Evolutionary conservation across 2,888 invertebrate genomes (phyloP).

Genomic region (Fragum sueziense): DNA sequence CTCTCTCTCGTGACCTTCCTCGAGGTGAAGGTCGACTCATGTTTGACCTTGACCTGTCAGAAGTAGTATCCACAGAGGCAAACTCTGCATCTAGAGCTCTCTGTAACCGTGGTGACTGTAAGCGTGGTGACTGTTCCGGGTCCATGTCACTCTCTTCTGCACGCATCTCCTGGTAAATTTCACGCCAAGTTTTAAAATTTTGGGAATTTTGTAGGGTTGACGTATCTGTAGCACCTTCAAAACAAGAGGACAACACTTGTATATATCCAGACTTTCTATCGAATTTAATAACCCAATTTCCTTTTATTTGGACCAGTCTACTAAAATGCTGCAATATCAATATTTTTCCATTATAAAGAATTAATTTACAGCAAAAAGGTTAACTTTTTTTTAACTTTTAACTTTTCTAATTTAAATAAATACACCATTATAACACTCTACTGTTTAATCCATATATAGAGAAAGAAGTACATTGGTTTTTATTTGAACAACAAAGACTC

Average conservation of each 20-base stretch:
- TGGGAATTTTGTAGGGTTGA: constrained; percentile 4
- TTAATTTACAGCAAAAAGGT: no score
- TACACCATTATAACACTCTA: no score
- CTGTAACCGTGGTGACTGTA: constrained; percentile 31
- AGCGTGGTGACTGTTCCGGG: constrained; percentile 31
- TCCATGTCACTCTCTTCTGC: constrained; percentile 46
- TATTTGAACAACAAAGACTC: no score
- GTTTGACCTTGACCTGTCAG: constrained; percentile 41
- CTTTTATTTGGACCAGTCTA: no score
- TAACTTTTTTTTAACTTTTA: no score
- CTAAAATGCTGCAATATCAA: no score
- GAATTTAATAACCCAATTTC: no score
- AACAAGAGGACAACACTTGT: not conserved
- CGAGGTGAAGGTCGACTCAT: constrained; percentile 28
- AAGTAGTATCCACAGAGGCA: constrained; percentile 5
- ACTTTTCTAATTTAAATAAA: no score
- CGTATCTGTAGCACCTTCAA: not conserved
- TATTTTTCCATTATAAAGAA: no score
- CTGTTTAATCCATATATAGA: no score
- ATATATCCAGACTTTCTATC: no score
- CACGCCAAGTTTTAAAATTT: constrained; percentile 53
- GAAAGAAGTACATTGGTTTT: no score
- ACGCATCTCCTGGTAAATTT: constrained; percentile 65
- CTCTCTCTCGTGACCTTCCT: constrained; percentile 30
- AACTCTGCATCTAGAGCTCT: constrained; percentile 18